Evolutionary conservation across 2,797 vertebrate genomes (phyloP), one percentile per base, ranked within the genome.

Genomic region (Spinus pinus): DNA sequence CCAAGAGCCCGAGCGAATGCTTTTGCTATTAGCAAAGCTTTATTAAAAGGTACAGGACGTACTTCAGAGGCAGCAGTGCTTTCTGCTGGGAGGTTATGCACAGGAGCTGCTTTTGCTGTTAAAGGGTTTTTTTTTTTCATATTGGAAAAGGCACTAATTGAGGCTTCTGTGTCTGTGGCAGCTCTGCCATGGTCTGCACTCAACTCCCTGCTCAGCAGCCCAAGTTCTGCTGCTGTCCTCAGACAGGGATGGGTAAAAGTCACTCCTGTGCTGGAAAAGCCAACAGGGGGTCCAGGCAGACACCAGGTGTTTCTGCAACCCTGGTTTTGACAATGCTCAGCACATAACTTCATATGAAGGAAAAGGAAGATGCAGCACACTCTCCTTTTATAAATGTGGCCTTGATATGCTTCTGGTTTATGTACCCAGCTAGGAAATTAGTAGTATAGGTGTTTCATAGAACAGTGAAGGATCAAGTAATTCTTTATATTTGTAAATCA

Each of bases 21-120:
- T 96, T 96, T 96, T 96, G 94, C 92, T 81, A 95, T 95, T 96
- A 95, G 92, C 75, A 90, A 92, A 89, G 50, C 46, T 91, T 94
- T 88, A 92, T 93, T 92, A 94, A 94, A 94, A 95, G 90, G 41
- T 74, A 88, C 89, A 90, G 78, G n/a, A 11, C 8, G 4, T 87
- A 27, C 49, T 74, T 24, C 7, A 35, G 57, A 73, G 90, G 41
- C 79, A 85, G 69, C 8, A 88, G n/a, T 20, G 47, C 51, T 71
- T 91, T 81, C 72, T 94, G 61, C 65, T 60, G 49, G 21, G 70
- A 77, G 35, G 62, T 49, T 77, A 35, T 64, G 70, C 10, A 2
- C 80, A 73, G 51, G 75, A 81, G 46, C 57, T 89, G 46, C 69
- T 90, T 79, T 61, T 86, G 24, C 81, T 73, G 11, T 60, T 46